phyloP scores from a whole-genome alignment of 2,888 invertebrate genomes.

The Archips crataeganus region DNA sequence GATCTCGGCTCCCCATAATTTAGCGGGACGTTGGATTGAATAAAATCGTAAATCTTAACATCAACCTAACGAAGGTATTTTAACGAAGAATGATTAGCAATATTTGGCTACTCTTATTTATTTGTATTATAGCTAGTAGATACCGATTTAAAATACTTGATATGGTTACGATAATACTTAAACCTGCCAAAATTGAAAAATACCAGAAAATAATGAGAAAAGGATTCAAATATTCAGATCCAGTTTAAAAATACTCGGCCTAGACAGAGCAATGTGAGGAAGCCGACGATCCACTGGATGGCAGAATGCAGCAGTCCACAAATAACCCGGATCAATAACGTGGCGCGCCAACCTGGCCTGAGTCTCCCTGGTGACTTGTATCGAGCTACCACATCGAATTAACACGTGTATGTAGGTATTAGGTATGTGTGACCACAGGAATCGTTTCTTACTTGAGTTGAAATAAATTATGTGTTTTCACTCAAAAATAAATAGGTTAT shows the following conservation, averaged over 20 bases:
- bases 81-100: slow-evolving; percentile 74
- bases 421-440: neutral
- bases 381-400: slow-evolving; percentile 44
- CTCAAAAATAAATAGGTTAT: neutral
- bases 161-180: neutral
- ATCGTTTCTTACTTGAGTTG: neutral
- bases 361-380: slow-evolving; percentile 51
- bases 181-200: neutral
- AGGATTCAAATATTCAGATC: neutral
- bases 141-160: too few species aligned
- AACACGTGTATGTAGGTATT: slow-evolving; percentile 11
- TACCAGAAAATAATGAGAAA: neutral
- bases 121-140: neutral
- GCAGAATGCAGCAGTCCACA: slow-evolving; percentile 64
- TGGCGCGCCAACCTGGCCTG: slow-evolving; percentile 49
- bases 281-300: slow-evolving; percentile 48
- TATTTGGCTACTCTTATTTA: slow-evolving; percentile 1
- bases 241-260: slow-evolving; percentile 15
- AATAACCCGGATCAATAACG: slow-evolving; percentile 76
- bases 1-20: slow-evolving; percentile 82
- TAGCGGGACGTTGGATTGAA: slow-evolving; percentile 81
- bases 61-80: slow-evolving; percentile 72
- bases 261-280: slow-evolving; percentile 37
- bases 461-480: neutral
- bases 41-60: slow-evolving; percentile 84